Evolutionary conservation across 2,888 invertebrate genomes (phyloP), one percentile per base, ranked within the genome.

Genomic region (Drepanosiphum platanoidis): DNA sequence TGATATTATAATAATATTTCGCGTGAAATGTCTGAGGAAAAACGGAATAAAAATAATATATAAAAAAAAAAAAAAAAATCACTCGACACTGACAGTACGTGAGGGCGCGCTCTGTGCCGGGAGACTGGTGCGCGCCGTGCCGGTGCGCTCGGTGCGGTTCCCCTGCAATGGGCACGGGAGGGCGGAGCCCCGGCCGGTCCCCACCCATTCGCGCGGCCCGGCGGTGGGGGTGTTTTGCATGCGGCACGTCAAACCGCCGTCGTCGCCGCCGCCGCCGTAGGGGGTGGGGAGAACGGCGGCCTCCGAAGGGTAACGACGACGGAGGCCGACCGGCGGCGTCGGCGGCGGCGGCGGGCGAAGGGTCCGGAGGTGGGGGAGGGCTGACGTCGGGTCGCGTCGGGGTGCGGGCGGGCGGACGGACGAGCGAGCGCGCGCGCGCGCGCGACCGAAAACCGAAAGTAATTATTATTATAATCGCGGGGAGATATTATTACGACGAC

Each of bases 41-140:
- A 72, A 42, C 5, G 27, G 27, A 27, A 72, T 42, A 42, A 72
- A 15, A 42, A 72, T 27, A 27, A 66, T 70, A 22, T 36, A 1
- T 2, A 34, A 36, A 68, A 34, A 36, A 36, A 68, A 75, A 66
- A 42, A 64, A 39, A 42, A 82, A 64, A 74, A 64, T 74, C 83
- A 74, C 83, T 66, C 83, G 83, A 83, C 83, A 75, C 83, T 46
- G n/a, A 68, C 68, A 84, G 52, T 84, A 84, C 84, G 84, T 84
- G 84, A 84, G 68, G 77, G 58, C 84, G 84, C 84, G 84, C 84
- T 77, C 75, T 75, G 84, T 84, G 84, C 84, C 84, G 84, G 84
- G 84, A 84, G 84, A 84, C 84, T 84, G 75, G 84, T 68, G 84
- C 27, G 82, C 75, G 83, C 9, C 75, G 75, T 84, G 84, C 68